These are phyloP conservation scores for Cyprinodon tularosa DNA, from an alignment of 2,113 vertebrate species.

Conservation along the genomic window DNA sequence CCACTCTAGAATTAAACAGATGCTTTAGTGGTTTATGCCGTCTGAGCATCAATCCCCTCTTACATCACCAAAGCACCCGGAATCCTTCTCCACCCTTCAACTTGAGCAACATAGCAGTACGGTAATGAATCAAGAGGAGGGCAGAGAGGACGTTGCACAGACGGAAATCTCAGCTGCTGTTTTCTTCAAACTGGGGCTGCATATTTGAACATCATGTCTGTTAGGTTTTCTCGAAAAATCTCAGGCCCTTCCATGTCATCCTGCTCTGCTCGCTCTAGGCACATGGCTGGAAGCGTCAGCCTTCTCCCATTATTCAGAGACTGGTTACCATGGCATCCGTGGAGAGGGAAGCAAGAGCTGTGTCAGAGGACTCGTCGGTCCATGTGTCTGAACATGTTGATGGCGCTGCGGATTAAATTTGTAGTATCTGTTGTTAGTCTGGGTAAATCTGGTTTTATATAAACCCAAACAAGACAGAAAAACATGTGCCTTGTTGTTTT, in stretches of 20 bases:
- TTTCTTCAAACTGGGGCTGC: background rate
- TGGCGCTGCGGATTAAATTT: slow-evolving; percentile 30
- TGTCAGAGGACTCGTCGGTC: background rate
- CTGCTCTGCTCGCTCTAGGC: background rate
- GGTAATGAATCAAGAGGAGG: too few relatives aligned
- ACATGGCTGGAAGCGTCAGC: background rate
- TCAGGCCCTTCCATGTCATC: background rate
- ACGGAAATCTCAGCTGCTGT: background rate
- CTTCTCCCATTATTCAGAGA: slow-evolving; percentile 2
- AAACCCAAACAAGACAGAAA: background rate
- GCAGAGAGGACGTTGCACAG: too few relatives aligned
- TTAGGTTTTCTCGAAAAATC: background rate
- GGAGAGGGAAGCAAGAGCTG: background rate
- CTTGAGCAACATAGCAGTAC: too few relatives aligned
- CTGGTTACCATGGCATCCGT: slow-evolving; percentile 1
- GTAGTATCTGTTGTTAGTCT: background rate
- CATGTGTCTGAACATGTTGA: slow-evolving; percentile 28
- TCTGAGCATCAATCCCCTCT: too few relatives aligned
- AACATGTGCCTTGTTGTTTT: background rate
- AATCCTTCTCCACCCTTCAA: too few relatives aligned
- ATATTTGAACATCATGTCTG: background rate
- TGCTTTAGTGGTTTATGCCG: too few relatives aligned
- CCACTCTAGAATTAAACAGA: too few relatives aligned
- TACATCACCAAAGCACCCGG: too few relatives aligned
- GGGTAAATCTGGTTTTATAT: slow-evolving; percentile 9